Conservation (phyloP, 2,888 invertebrate species). For the Anagyrus pseudococci region DNA sequence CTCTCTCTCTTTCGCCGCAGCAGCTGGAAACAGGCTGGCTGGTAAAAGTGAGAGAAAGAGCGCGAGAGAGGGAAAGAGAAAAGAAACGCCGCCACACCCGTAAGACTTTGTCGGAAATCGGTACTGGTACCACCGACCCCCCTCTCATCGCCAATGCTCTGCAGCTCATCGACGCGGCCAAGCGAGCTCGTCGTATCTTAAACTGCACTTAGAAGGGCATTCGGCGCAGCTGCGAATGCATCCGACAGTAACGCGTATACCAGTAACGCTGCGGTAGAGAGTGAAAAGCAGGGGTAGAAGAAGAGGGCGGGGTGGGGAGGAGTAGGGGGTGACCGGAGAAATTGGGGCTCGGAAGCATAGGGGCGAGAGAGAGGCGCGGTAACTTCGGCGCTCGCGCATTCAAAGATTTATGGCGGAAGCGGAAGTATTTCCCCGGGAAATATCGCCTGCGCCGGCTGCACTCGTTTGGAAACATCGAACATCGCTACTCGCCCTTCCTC, state of each 20-base stretch:
- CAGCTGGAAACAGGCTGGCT: neutral
- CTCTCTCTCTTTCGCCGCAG: neutral
- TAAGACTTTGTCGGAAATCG: too few species aligned
- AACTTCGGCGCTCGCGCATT: conserved; percentile 41
- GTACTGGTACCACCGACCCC: too few species aligned
- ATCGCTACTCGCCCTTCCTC: conserved; percentile 40
- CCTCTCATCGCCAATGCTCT: too few species aligned
- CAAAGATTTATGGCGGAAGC: conserved; percentile 54
- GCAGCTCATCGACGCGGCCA: neutral
- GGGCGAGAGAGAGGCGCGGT: conserved; percentile 39
- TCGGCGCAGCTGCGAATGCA: conserved; percentile 45
- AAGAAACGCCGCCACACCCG: too few species aligned
- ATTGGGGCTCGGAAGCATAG: conserved; percentile 41
- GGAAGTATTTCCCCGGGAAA: conserved; percentile 55
- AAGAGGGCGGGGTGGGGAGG: conserved; percentile 10
- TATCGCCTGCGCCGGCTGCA: conserved; percentile 50
- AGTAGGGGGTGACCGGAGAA: conserved; percentile 36
- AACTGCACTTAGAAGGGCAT: conserved; percentile 40
- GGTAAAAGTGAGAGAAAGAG: neutral
- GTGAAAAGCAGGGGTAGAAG: too few species aligned
- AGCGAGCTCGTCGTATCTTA: conserved; percentile 36
- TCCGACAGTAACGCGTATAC: conserved; percentile 47
- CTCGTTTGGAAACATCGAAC: conserved; percentile 55
- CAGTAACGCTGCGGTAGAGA: too few species aligned
- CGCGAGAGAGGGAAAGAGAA: too few species aligned